Percentiles rank a stretch among this genome's conserved stretches.
These are phyloP conservation scores for Drosophila kurseongensis DNA, from an alignment of 1,140 invertebrate species.

Conservation along the genomic window DNA sequence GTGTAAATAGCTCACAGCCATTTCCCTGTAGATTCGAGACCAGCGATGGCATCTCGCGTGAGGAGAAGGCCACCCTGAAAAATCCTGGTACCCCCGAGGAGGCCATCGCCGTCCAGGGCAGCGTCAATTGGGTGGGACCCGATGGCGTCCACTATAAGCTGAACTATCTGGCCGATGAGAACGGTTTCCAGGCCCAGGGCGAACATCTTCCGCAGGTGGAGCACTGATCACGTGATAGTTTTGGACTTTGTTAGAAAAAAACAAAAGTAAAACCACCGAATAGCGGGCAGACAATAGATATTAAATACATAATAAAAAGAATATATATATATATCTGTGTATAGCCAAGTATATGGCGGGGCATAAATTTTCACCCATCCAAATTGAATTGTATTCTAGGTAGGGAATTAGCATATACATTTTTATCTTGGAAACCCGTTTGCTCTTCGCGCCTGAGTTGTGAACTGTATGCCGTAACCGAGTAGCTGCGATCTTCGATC, in stretches of 20 bases:
- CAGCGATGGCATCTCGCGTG: conserved; percentile 88
- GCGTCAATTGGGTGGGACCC: conserved; percentile 88
- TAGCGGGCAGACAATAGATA: conserved; percentile 39
- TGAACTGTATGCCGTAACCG: conserved; percentile 47
- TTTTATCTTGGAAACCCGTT: conserved; percentile 47
- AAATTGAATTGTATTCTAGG: conserved; percentile 65
- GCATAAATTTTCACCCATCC: conserved; percentile 51
- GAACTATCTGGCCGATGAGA: conserved; percentile 89
- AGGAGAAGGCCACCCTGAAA: conserved; percentile 87
- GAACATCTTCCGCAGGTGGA: conserved; percentile 87
- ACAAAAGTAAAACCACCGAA: conserved; percentile 32
- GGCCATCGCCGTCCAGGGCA: conserved; percentile 87
- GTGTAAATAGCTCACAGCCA: background rate
- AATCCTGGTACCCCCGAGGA: conserved; percentile 85
- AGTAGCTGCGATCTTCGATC: conserved; percentile 40
- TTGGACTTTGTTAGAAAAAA: conserved; percentile 29
- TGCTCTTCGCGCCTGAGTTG: conserved; percentile 17
- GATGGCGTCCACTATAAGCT: conserved; percentile 88
- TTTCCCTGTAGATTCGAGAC: conserved; percentile 86
- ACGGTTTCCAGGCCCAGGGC: conserved; percentile 89
- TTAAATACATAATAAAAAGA: conserved; percentile 28
- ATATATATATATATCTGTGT: conserved; percentile 18
- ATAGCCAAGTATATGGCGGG: conserved; percentile 1
- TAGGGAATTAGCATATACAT: conserved; percentile 56
- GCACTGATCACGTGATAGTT: conserved; percentile 56